Evolutionary conservation across 2,797 vertebrate genomes (phyloP), one percentile per base, ranked within the genome.

Genomic region (Macrochelys suwanniensis): DNA sequence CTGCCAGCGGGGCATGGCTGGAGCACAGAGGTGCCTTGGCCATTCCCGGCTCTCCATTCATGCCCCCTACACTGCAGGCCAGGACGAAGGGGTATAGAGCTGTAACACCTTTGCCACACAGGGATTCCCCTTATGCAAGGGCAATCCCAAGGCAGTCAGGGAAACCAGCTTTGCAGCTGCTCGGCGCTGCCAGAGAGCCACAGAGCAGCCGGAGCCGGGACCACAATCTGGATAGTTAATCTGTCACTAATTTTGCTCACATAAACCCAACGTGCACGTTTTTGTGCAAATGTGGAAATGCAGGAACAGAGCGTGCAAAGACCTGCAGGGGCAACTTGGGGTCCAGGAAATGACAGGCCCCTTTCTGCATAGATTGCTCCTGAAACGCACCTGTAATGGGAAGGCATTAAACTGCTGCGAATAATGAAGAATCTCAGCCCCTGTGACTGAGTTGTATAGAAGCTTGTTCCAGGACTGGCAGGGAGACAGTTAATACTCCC

Each of bases 401-500:
- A 47, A 26, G 74, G 25, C 74, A 76, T 45, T 26, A 25, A 76
- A 76, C 45, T 8, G 74, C 23, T 76, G 42, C 3, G 6, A 28
- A 28, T 25, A 28, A 28, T 47, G 23, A 45, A 74, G 71, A 45
- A 28, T 8, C 74, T 76, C 42, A 28, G 42, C 12, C 25, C 23
- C 13, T 26, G 25, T 76, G 42, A 28, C 7, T 11, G n/a, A 33
- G 65, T 11, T 42, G 65, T 33, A 31, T 31, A 15, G 19, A n/a
- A 17, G 19, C 23, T 12, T 74, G 23, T 47, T 74, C 23, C 15
- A 25, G 74, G 74, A 28, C 45, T 28, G 74, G 74, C 74, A 47
- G 74, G 45, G 45, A 47, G 23, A 76, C 45, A 89, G 94, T 97
- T 97, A 96, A 96, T 0, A 0, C 7, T 16, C 85, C 79, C 49